These are phyloP conservation scores for Pipra filicauda DNA, from an alignment of 2,113 vertebrate genomes.

Conservation along the genomic window DNA sequence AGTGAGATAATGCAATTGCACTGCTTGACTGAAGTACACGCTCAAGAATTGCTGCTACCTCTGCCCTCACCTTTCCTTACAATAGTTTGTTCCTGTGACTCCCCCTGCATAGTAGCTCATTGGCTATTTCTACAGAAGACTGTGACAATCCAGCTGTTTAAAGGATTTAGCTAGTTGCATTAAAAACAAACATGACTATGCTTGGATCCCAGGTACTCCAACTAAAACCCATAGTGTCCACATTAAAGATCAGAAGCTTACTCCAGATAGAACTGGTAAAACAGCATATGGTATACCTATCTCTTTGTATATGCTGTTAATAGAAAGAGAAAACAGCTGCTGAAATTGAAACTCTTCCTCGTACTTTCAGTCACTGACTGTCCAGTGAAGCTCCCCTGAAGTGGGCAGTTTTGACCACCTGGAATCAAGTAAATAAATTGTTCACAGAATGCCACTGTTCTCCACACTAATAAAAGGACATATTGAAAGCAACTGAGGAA, in stretches of 20 bases:
- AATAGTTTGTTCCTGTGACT: not conserved
- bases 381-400: not conserved
- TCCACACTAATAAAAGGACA: not conserved
- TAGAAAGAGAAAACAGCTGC: not conserved
- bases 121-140: not conserved
- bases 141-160: not conserved
- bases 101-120: not conserved
- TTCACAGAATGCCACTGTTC: not conserved
- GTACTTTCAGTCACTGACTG: not conserved
- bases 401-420: not conserved
- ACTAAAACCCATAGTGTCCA: not conserved
- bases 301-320: not conserved
- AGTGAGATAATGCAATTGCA: fast-evolving
- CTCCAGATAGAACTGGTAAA: not conserved
- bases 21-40: not conserved
- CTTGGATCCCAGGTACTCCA: not conserved
- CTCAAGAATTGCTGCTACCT: not conserved
- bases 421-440: not conserved
- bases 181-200: not conserved
- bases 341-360: not conserved
- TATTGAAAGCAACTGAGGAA: not conserved
- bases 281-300: not conserved
- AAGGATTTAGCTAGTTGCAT: not conserved
- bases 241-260: not conserved
- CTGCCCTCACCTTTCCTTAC: not conserved